A percentile compares a stretch with the other conserved stretches of the same genome.
These are phyloP conservation scores for Chunga burmeisteri DNA, from an alignment of 2,113 vertebrate species.

Conservation along the genomic window DNA sequence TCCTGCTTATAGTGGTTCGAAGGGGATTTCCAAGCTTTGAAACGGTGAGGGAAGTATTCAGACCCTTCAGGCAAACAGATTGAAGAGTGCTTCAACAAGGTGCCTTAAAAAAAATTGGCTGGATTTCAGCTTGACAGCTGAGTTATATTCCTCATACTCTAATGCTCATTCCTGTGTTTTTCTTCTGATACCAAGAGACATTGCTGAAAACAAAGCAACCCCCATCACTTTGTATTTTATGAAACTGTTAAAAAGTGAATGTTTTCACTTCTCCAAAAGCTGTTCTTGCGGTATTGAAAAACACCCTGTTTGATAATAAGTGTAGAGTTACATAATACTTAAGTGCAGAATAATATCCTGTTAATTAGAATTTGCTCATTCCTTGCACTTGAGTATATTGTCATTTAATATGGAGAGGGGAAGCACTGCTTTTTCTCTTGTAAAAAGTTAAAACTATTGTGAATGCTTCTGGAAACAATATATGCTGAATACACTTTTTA, in stretches of 20 bases:
- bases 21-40: constrained; percentile 66
- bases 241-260: background rate
- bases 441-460: background rate
- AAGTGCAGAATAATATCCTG: background rate
- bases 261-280: constrained; percentile 21
- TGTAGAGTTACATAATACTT: background rate
- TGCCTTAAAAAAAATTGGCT: background rate
- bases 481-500: background rate
- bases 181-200: background rate
- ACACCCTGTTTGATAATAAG: background rate
- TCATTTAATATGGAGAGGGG: background rate
- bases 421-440: background rate
- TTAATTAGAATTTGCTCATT: background rate
- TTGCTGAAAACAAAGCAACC: background rate
- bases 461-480: background rate
- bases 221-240: background rate
- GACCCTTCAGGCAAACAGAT: background rate
- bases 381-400: background rate
- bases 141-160: background rate
- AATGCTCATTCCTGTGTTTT: background rate
- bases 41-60: constrained; percentile 4
- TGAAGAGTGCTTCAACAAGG: background rate
- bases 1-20: background rate
- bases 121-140: constrained; percentile 20
- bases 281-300: background rate